phyloP scores from a whole-genome alignment of 1,140 invertebrate species.

The Drosophila nannoptera region DNA sequence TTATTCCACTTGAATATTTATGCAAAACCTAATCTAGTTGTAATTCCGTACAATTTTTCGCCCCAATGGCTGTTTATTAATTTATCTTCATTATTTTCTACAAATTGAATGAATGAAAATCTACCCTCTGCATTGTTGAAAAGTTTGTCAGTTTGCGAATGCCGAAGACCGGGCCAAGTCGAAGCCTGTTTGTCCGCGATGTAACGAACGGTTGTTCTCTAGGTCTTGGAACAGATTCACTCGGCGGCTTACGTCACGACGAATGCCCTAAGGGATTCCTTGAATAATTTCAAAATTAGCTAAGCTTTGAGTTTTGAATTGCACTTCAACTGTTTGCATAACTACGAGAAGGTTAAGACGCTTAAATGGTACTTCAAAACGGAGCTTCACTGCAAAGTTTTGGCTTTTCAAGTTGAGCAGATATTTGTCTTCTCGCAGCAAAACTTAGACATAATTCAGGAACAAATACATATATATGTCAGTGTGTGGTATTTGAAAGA shows the following conservation, averaged over 20 bases:
- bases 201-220: background rate
- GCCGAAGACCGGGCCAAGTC: constrained; percentile 21
- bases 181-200: background rate
- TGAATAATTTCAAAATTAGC: constrained; percentile 36
- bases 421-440: constrained; percentile 1
- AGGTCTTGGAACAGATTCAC: constrained; percentile 21
- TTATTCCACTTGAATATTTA: too few relatives aligned
- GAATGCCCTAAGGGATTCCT: constrained; percentile 33
- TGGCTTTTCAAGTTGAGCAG: background rate
- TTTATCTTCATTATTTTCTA: constrained; percentile 22
- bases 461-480: background rate
- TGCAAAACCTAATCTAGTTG: constrained; percentile 23
- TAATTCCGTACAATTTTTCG: constrained; percentile 14
- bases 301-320: constrained; percentile 48
- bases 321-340: constrained; percentile 46
- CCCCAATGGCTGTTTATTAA: constrained; percentile 10
- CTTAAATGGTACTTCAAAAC: constrained; percentile 11
- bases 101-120: constrained; percentile 21
- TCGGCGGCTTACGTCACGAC: constrained; percentile 20
- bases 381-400: constrained; percentile 5
- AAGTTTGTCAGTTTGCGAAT: constrained; percentile 39
- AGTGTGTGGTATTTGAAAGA: background rate
- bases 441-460: background rate
- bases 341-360: constrained; percentile 6
- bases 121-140: constrained; percentile 46